phyloP scores from a whole-genome alignment of 2,113 vertebrate species.

The Cavia porcellus region DNA sequence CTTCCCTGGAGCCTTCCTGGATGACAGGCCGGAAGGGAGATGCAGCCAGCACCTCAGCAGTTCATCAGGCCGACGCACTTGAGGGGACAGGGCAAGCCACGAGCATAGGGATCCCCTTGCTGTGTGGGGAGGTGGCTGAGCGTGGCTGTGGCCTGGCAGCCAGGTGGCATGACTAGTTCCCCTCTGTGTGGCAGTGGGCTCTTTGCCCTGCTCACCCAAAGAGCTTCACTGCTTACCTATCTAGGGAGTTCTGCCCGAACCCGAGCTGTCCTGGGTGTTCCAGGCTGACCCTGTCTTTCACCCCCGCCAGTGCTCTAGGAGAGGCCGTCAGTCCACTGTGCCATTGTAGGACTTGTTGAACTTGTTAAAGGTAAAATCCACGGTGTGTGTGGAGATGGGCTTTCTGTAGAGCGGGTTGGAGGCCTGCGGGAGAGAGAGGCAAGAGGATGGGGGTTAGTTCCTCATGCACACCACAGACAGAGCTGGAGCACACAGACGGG shows the following conservation, averaged over 20 bases:
- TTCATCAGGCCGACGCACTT: conserved; percentile 73
- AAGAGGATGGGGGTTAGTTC: not conserved
- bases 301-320: not conserved
- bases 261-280: conserved; percentile 73
- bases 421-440: conserved; percentile 87
- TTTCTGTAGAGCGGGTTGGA: conserved; percentile 98
- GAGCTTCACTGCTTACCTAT: conserved; percentile 75
- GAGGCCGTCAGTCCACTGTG: conserved; percentile 91
- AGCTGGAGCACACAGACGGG: fast-evolving
- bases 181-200: conserved; percentile 61
- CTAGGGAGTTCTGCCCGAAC: conserved; percentile 74
- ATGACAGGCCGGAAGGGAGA: not conserved
- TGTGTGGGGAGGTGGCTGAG: not conserved
- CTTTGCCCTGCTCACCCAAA: conserved; percentile 60
- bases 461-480: not conserved
- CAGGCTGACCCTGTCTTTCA: not conserved
- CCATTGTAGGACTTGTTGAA: conserved; percentile 95
- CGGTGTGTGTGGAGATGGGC: conserved; percentile 92
- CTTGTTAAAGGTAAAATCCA: conserved; percentile 94
- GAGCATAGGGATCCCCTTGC: not conserved
- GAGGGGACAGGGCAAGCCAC: not conserved
- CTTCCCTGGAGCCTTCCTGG: conserved; percentile 61
- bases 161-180: not conserved
- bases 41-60: not conserved
- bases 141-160: not conserved